A percentile compares a stretch with the other conserved stretches of the same genome.
These are phyloP conservation scores for Galeopsomyia nigrocyanea DNA, from an alignment of 2,888 invertebrate species.

Conservation along the genomic window DNA sequence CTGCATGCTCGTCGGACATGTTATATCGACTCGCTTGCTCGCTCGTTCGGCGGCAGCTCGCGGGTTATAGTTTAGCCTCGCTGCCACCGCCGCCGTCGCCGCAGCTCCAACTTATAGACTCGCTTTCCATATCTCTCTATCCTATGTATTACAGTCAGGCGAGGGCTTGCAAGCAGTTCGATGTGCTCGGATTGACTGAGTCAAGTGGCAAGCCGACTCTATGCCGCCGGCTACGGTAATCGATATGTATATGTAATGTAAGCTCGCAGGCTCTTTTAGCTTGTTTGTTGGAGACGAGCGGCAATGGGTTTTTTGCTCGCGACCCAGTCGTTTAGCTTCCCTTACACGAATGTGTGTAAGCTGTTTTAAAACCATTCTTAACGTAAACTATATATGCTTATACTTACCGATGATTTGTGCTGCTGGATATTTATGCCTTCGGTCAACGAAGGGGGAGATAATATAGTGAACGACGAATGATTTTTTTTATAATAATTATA, in stretches of 20 bases:
- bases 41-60: constrained; percentile 8
- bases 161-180: no score
- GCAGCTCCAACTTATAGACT: no score
- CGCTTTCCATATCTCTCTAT: no score
- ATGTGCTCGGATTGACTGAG: no score
- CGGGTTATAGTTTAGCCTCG: background rate
- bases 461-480: background rate
- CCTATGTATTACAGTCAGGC: no score
- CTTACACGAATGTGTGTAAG: no score
- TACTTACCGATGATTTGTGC: no score
- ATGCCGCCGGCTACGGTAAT: background rate
- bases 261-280: constrained; percentile 6
- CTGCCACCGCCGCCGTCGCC: background rate
- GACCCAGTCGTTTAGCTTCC: no score
- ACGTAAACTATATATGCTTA: no score
- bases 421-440: no score
- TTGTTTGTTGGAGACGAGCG: constrained; percentile 26
- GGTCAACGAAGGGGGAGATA: no score
- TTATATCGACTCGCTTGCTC: constrained; percentile 12
- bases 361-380: no score
- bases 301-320: background rate
- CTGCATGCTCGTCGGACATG: constrained; percentile 27
- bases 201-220: background rate
- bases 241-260: constrained; percentile 2
- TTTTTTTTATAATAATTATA: constrained; percentile 27